These are phyloP conservation scores for Morphnarchus princeps DNA, from an alignment of 2,113 vertebrate species.

Conservation along the genomic window DNA sequence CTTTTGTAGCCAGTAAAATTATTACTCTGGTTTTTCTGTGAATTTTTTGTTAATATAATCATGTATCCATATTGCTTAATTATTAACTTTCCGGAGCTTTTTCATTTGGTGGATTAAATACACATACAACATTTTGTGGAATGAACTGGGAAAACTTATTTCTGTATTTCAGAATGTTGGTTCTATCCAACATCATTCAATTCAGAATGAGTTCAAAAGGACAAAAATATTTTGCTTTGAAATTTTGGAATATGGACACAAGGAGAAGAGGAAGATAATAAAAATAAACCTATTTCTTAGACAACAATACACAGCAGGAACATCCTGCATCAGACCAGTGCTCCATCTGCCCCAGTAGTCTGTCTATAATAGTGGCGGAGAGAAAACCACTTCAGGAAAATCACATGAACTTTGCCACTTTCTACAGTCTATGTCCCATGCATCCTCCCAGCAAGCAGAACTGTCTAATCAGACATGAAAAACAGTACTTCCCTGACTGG, in stretches of 20 bases:
- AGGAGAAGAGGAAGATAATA: not conserved
- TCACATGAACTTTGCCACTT: not conserved
- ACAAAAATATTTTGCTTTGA: not conserved
- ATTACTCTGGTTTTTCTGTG: not conserved
- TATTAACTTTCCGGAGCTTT: not conserved
- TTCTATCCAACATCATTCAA: not conserved
- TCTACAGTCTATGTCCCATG: not conserved
- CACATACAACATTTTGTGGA: not conserved
- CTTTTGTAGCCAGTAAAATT: not conserved
- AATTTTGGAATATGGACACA: not conserved
- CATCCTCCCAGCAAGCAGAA: not conserved
- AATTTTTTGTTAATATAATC: not conserved
- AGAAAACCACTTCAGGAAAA: not conserved
- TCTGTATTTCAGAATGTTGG: not conserved
- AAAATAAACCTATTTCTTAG: not conserved
- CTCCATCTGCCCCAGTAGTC: not conserved
- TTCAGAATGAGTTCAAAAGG: not conserved
- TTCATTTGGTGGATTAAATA: not conserved
- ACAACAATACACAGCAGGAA: not conserved
- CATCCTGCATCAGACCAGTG: not conserved
- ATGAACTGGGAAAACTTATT: not conserved
- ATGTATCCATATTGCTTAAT: not conserved
- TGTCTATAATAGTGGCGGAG: accelerated
- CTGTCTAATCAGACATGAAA: not conserved
- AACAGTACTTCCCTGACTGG: not conserved